These are phyloP conservation scores for Calidris pygmaea DNA, from an alignment of 2,113 vertebrate species.

Conservation along the genomic window DNA sequence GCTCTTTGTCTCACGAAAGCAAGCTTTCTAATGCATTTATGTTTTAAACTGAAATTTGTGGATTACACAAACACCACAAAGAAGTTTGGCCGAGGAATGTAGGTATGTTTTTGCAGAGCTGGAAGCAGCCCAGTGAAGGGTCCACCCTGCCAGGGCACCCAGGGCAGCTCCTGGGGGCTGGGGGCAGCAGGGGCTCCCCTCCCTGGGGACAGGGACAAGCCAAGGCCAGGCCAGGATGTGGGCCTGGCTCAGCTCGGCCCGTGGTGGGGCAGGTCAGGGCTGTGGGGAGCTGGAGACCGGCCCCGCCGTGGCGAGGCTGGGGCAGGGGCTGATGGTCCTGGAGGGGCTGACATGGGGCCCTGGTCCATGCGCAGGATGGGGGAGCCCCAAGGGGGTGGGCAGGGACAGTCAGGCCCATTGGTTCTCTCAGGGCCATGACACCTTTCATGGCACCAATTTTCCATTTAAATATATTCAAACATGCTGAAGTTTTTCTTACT, in stretches of 20 bases:
- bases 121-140: background rate
- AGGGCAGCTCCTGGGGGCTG: accelerated
- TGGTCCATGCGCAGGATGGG: background rate
- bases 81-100: background rate
- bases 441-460: background rate
- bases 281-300: background rate
- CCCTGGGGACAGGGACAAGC: background rate
- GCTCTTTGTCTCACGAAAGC: background rate
- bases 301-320: background rate
- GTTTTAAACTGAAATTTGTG: background rate
- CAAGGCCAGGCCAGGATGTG: background rate
- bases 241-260: no score
- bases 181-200: accelerated
- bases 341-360: background rate
- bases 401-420: background rate
- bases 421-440: no score
- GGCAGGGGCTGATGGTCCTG: background rate
- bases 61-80: background rate
- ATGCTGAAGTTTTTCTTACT: background rate
- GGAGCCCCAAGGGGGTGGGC: accelerated
- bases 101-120: background rate
- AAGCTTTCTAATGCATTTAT: background rate
- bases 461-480: background rate
- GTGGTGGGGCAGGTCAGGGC: background rate
- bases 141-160: background rate